Base-by-base conservation (phyloP, 2,888 invertebrate species). In the Palloptera scutellata region DNA sequence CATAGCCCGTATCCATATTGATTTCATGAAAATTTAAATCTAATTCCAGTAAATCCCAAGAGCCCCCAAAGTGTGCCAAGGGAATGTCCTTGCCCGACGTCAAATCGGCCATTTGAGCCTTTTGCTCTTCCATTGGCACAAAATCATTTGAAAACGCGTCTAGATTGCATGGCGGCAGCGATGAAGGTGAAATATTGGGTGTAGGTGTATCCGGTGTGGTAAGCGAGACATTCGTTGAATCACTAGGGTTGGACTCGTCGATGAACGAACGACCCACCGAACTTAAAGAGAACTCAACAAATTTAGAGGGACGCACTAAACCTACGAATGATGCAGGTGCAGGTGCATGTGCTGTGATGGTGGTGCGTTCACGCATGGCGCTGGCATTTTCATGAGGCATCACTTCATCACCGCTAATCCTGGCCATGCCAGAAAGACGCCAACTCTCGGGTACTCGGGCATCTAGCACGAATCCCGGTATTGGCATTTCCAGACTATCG, bases 141-240 rank as follows among this genome's bases (percentile, higher is more conserved):
- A 89, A 89, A 80, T 89, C 89, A 53, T 89, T 89, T 52, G 89
- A 89, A 75, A 89, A 89, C 10, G 88, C 88, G 80, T 89, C 89
- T 2, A 88, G 88, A 13, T 72, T 71, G 13, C 67, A 62, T 30
- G 6, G 30, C 1, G 60, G 70, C 73, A 79, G 78, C 43, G 83
- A 88, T 15, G 85, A 81, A 64, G 86, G 86, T 59, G 88, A 87
- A 15, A 91, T 86, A 79, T 91, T 91, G 15, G 91, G 89, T 20
- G 82, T 81, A 20, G 91, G 91, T 4, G 91, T 91, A 75, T 91
- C 91, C 10, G 91, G 91, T 5, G 91, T 91, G 75, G 84, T 85
- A 59, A 85, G 74, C 12, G 84, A 82, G 19, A 73, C 73, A 59
- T 74, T 73, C 1, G 74, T 72, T 10, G 77, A 74, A 58, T 74